Evolutionary conservation across 2,113 vertebrate genomes (phyloP), one percentile per base, ranked within the genome.

Genomic region (Tonatia bakeri): DNA sequence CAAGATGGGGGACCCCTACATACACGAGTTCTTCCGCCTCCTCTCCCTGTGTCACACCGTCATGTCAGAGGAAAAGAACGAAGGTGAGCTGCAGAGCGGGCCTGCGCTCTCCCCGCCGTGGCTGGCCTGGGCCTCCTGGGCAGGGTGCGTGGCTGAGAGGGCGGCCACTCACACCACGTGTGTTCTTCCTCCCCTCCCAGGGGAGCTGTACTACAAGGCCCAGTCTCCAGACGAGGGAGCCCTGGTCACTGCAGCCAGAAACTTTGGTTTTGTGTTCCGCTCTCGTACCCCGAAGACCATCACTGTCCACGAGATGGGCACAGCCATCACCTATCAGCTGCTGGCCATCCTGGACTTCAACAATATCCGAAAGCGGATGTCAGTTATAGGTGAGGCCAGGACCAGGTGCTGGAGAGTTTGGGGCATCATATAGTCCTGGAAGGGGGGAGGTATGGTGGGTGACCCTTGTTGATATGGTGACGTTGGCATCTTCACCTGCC

Each of bases 271-370:
- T 1, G 99, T 99, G 33, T 99, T 99, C 97, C 99, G 99, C 15
- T 99, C 99, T 7, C 99, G 99, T 40, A 99, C 99, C 0, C 99
- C 99, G 0, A 98, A 99, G 70, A 99, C 99, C 0, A 98, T 99
- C 97, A 99, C 99, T 0, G 99, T 99, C 77, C 99, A 99, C 0
- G 99, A 99, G 98, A 98, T 99, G 98, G 99, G 99, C 3, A 97
- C 80, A 2, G 97, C 98, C 0, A 96, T 99, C 97, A 99, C 99
- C 43, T 99, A 99, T 98, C 98, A 99, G 7, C 98, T 99, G 52
- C 98, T 99, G 69, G 99, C 99, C 97, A 99, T 99, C 95, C 97
- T 99, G 96, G 99, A 99, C 98, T 99, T 99, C 98, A 99, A 99
- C 98, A 99, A 99, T 91, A 98, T 99, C 95, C 99, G 99, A 97